Conservation (phyloP, 2,888 invertebrate species). For the Microctonus aethiopoides region DNA sequence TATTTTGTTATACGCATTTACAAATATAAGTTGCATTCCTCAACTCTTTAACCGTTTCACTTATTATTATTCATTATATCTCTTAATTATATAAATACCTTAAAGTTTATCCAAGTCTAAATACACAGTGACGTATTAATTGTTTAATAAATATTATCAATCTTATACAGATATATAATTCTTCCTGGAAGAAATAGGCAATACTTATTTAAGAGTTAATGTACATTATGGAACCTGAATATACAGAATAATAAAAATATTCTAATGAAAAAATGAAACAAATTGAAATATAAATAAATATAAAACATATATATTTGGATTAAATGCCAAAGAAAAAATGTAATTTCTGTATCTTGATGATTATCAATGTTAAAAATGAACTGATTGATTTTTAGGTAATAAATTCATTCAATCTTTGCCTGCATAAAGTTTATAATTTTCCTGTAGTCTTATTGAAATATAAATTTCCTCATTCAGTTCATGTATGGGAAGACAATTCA, state of each 20-base stretch:
- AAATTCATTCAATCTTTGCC: neutral
- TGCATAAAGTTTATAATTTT: no score
- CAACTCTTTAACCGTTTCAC: no score
- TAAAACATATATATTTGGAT: constrained; percentile 60
- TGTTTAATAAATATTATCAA: neutral
- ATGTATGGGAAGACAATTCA: neutral
- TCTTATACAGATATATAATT: neutral
- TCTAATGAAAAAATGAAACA: constrained; percentile 34
- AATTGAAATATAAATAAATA: constrained; percentile 56
- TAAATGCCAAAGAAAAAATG: constrained; percentile 60
- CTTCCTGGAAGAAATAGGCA: neutral
- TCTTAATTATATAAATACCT: neutral
- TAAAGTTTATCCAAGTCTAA: neutral
- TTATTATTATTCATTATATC: neutral
- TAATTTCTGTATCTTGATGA: no score
- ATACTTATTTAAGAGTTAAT: neutral
- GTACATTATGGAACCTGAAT: neutral
- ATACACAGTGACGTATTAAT: neutral
- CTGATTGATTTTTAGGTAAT: neutral
- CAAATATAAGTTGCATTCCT: no score
- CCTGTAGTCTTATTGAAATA: neutral
- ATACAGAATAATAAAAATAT: constrained; percentile 8
- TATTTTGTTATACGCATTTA: no score
- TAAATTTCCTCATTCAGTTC: neutral
- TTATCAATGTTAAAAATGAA: no score